phyloP scores from a whole-genome alignment of 2,797 vertebrate species.

The Florisuga fusca region DNA sequence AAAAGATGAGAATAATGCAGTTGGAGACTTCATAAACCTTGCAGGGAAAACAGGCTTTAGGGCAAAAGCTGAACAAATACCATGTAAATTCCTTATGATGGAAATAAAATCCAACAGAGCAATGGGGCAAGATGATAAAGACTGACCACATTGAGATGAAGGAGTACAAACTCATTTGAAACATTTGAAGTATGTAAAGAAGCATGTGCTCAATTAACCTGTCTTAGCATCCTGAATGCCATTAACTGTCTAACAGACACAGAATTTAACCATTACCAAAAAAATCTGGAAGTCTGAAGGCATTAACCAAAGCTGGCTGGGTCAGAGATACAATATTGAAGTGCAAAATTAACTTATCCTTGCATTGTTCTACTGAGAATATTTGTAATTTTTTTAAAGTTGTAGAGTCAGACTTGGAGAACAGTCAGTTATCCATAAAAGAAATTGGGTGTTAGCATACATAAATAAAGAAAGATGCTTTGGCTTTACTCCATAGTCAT shows the following conservation, averaged over 20 bases:
- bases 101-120: background rate
- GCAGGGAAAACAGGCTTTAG: background rate
- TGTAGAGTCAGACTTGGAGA: background rate
- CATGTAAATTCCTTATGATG: background rate
- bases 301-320: background rate
- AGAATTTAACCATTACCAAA: background rate
- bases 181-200: background rate
- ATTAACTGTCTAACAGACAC: background rate
- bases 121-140: background rate
- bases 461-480: conserved; percentile 32
- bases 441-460: background rate
- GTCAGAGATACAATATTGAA: background rate
- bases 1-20: background rate
- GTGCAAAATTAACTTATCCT: background rate
- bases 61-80: background rate
- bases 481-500: conserved; percentile 29
- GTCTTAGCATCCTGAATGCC: background rate
- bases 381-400: background rate
- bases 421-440: background rate
- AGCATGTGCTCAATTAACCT: background rate
- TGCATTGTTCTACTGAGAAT: background rate
- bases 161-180: background rate
- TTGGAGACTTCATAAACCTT: background rate
- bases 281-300: background rate
- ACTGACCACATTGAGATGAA: background rate